phyloP scores from a whole-genome alignment of 2,797 vertebrate genomes.

The Sebastes dallii region DNA sequence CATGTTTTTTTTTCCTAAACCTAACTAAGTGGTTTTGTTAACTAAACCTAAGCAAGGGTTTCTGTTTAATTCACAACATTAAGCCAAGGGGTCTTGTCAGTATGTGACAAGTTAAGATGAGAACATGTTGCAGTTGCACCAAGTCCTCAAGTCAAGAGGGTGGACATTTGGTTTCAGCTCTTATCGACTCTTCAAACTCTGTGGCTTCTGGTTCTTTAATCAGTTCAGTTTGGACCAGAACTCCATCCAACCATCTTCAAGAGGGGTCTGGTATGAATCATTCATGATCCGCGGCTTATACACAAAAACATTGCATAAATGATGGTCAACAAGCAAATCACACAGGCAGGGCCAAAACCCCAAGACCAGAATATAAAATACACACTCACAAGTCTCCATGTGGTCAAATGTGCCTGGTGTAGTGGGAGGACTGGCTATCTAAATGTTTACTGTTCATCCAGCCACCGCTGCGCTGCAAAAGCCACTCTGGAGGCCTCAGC shows the following conservation, averaged over 20 bases:
- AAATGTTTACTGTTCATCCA: conserved; percentile 58
- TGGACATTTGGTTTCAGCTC: neutral
- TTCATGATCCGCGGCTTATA: conserved; percentile 19
- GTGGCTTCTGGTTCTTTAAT: conserved; percentile 21
- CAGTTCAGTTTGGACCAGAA: conserved; percentile 26
- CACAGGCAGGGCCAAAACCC: conserved; percentile 38
- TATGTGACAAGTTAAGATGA: too few species aligned
- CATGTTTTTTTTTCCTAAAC: too few species aligned
- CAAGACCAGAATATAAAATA: conserved; percentile 17
- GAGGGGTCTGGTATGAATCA: conserved; percentile 40
- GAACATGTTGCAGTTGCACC: neutral
- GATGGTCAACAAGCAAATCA: conserved; percentile 53
- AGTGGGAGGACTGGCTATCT: conserved; percentile 45
- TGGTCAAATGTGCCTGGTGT: conserved; percentile 30
- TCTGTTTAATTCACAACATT: too few species aligned
- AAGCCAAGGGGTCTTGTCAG: too few species aligned
- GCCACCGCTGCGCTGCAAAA: conserved; percentile 3
- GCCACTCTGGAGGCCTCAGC: neutral
- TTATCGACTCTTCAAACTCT: conserved; percentile 17
- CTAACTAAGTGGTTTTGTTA: too few species aligned
- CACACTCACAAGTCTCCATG: conserved; percentile 13
- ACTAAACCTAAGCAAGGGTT: too few species aligned
- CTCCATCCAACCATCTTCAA: neutral
- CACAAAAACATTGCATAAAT: conserved; percentile 44
- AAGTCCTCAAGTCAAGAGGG: neutral